These are phyloP conservation scores for Pantelozetes paolii DNA, from an alignment of 2,888 invertebrate species.

Conservation along the genomic window DNA sequence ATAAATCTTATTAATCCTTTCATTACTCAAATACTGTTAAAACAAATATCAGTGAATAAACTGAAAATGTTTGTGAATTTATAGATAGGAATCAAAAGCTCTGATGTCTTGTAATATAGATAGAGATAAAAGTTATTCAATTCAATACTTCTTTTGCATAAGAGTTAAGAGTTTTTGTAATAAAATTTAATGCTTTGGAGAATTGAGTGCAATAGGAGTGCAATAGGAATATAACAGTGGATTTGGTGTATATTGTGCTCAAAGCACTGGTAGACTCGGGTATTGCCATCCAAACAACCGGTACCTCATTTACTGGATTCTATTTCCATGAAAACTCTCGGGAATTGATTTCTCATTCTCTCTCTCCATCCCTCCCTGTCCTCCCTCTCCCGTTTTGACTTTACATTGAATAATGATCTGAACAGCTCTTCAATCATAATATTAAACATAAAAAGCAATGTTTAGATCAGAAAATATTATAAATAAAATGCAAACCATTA, in stretches of 20 bases:
- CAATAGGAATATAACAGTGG: background rate
- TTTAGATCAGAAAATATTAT: background rate
- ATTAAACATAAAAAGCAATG: background rate
- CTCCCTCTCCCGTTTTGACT: background rate
- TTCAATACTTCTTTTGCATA: slow-evolving; percentile 6
- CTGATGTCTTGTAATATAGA: background rate
- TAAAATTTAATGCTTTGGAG: slow-evolving; percentile 20
- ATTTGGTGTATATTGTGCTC: background rate
- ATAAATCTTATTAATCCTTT: too few species aligned
- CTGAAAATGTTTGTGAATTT: background rate
- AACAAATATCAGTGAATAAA: too few species aligned
- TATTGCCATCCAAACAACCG: background rate
- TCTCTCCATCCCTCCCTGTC: background rate
- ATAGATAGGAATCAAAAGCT: background rate
- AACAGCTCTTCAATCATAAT: slow-evolving; percentile 18
- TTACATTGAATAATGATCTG: slow-evolving; percentile 19
- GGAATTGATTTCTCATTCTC: background rate
- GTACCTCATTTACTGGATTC: slow-evolving; percentile 24
- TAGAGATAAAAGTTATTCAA: background rate
- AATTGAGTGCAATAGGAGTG: background rate
- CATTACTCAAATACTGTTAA: too few species aligned
- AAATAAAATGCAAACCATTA: background rate
- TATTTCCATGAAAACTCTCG: background rate
- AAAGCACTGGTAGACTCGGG: background rate
- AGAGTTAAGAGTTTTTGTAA: slow-evolving; percentile 19